Evolutionary conservation across 2,888 invertebrate species (phyloP), one percentile per base, ranked within the genome.

Genomic region (Oligia fasciuncula): DNA sequence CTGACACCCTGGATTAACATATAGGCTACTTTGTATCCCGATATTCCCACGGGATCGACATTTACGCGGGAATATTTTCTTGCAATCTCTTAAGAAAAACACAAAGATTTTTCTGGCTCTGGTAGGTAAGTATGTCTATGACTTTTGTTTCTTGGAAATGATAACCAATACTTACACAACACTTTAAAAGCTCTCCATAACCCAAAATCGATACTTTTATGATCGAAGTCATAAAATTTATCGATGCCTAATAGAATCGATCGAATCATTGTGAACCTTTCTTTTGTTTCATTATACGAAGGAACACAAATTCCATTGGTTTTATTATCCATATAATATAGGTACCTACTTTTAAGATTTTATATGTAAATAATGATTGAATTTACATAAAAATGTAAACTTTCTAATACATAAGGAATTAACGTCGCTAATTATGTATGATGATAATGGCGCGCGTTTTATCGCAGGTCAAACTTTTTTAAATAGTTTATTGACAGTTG

Each of bases 321-420:
- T 84, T 86, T 80, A 83, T 43, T 80, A 73, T 75, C 29, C 11
- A 35, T 29, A 40, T 17, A 65, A 11, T 49, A 84, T 76, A 40
- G 40, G 40, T 40, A 40, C 40, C 40, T 40, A 68, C 73, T 14
- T 49, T 4, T 49, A 78, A 65, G 9, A 84, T 79, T 71, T 69
- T 79, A 40, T 63, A 83, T 83, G 78, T 66, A 79, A 83, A 87
- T 85, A 29, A 65, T 62, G 1, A 29, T 63, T 62, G 2, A 29
- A 88, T 89, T 89, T 73, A 83, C 84, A 89, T 89, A 89, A 83
- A 79, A 89, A 89, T 89, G 77, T 73, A 54, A 70, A 83, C 90
- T 89, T 89, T 90, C 88, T 82, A 88, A 87, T 79, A 83, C 74
- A 79, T 84, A 83, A 82, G 62, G 72, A 81, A 81, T 85, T 80